A percentile compares a stretch with the other conserved stretches of the same genome.
phyloP scores from a whole-genome alignment of 2,113 vertebrate species.

The Petroica traversi region DNA sequence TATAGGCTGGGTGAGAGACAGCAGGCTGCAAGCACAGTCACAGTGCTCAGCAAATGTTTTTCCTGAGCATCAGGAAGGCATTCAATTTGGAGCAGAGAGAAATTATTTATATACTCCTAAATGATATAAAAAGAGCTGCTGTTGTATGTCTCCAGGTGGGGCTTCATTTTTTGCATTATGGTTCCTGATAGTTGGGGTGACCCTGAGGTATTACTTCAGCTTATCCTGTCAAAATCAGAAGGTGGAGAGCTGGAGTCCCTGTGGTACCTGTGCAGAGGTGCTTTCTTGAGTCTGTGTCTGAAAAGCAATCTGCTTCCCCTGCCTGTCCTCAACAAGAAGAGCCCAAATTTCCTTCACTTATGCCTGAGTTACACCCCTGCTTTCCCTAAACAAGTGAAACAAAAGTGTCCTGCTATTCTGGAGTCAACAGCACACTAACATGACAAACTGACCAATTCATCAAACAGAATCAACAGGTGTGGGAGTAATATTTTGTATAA shows the following conservation, averaged over 20 bases:
- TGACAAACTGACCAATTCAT: not conserved
- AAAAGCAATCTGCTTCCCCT: not conserved
- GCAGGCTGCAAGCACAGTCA: not conserved
- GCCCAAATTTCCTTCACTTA: not conserved
- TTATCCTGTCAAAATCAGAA: not conserved
- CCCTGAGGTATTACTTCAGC: not conserved
- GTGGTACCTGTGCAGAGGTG: not conserved
- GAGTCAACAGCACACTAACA: not conserved
- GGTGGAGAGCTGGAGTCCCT: not conserved
- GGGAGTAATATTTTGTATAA: not conserved
- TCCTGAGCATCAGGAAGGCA: not conserved
- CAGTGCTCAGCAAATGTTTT: not conserved
- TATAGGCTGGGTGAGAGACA: accelerated
- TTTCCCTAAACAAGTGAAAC: not conserved
- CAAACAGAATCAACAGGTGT: not conserved
- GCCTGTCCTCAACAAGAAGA: not conserved
- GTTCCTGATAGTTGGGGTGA: not conserved
- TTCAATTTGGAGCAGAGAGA: not conserved
- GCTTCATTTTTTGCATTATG: not conserved
- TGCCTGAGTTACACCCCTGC: accelerated
- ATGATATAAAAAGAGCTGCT: not conserved
- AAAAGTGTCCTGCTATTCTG: not conserved
- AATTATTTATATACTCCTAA: not conserved
- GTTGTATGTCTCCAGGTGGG: not conserved
- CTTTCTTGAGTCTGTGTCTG: not conserved